Conservation (phyloP, 2,888 invertebrate species). For the Lasius platythorax region DNA sequence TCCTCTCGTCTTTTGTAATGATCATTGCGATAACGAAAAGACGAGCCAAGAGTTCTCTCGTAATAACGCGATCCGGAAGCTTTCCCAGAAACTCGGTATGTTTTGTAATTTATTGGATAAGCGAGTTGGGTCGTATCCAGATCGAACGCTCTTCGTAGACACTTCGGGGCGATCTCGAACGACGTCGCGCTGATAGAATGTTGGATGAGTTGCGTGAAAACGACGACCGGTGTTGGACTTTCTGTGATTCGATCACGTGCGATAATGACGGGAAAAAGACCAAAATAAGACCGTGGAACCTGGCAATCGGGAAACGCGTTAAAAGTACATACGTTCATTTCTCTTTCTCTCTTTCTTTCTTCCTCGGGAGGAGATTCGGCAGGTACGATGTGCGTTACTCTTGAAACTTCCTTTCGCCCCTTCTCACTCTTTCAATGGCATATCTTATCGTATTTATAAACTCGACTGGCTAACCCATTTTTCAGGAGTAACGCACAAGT, state of each 20-base stretch:
- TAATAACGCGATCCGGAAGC: conserved; percentile 54
- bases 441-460: conserved; percentile 71
- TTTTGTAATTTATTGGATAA: conserved; percentile 64
- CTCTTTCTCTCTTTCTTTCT: neutral
- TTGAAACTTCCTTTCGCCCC: neutral
- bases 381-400: conserved; percentile 45
- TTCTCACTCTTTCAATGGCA: conserved; percentile 11
- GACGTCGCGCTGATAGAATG: conserved; percentile 21
- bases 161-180: conserved; percentile 46
- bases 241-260: neutral
- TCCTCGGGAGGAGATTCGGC: conserved; percentile 12
- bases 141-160: conserved; percentile 30
- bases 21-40: conserved; percentile 5
- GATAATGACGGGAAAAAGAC: neutral
- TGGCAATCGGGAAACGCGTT: conserved; percentile 56
- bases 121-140: conserved; percentile 68
- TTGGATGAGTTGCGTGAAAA: conserved; percentile 48
- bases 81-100: conserved; percentile 48
- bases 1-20: conserved; percentile 6
- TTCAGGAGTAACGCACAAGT: conserved; percentile 68
- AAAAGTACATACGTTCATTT: neutral
- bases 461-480: conserved; percentile 72
- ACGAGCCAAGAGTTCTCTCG: conserved; percentile 16
- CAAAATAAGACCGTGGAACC: conserved; percentile 63
- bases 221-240: neutral